Percentiles rank a stretch among this genome's conserved stretches.
phyloP scores from a whole-genome alignment of 2,113 vertebrate genomes.

The Myrmecophaga tridactyla region DNA sequence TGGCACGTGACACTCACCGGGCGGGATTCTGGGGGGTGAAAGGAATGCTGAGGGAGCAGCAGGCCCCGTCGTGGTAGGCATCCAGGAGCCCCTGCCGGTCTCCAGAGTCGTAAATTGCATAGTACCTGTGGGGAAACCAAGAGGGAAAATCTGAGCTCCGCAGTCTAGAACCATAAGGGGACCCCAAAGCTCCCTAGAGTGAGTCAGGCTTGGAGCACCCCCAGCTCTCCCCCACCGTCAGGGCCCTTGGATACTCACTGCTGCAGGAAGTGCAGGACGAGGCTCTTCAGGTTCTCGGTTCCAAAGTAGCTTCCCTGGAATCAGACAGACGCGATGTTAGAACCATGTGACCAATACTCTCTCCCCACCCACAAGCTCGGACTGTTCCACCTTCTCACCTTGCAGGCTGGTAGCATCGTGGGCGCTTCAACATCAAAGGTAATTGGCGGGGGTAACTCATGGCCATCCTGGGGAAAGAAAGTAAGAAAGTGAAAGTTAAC shows the following conservation, averaged over 20 bases:
- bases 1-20: slow-evolving; percentile 79
- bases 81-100: slow-evolving; percentile 91
- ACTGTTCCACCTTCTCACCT: slow-evolving; percentile 78
- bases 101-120: slow-evolving; percentile 90
- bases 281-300: slow-evolving; percentile 87
- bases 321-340: not conserved
- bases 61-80: slow-evolving; percentile 92
- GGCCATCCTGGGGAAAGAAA: slow-evolving; percentile 85
- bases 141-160: not conserved
- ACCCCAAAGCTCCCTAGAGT: not conserved
- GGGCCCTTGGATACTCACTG: slow-evolving; percentile 85
- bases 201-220: not conserved
- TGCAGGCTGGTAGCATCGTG: slow-evolving; percentile 89
- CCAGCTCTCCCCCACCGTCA: not conserved
- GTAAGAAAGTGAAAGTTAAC: not conserved
- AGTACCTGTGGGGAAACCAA: slow-evolving; percentile 84
- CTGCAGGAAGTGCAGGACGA: slow-evolving; percentile 89
- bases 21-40: slow-evolving; percentile 83
- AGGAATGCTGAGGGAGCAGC: slow-evolving; percentile 90
- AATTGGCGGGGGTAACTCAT: slow-evolving; percentile 92
- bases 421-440: slow-evolving; percentile 90
- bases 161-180: not conserved
- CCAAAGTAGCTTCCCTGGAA: slow-evolving; percentile 90
- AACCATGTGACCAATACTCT: not conserved
- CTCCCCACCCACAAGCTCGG: not conserved